Percentiles rank a stretch among this genome's conserved stretches.
Evolutionary conservation across 2,888 invertebrate species (phyloP).

Genomic region (Cheilosia pagana): DNA sequence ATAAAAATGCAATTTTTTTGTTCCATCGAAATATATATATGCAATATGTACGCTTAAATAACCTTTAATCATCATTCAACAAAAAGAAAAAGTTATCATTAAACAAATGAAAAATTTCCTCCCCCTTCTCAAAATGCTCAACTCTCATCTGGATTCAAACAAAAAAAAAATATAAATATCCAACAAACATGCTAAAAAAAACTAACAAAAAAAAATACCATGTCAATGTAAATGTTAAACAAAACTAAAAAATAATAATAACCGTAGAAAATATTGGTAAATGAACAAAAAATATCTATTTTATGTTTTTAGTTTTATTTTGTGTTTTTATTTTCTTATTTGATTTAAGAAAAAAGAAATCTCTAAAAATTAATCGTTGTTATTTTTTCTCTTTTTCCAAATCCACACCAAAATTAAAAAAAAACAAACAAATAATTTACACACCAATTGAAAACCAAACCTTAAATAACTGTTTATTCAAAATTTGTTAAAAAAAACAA

Average conservation of each 20-base stretch:
- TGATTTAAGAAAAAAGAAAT: constrained; percentile 39
- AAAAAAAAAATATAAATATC: constrained; percentile 75
- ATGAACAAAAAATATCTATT: constrained; percentile 75
- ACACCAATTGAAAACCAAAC: constrained; percentile 60
- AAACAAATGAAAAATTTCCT: constrained; percentile 65
- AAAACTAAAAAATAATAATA: constrained; percentile 51
- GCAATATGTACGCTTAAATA: constrained; percentile 44
- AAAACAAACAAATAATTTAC: constrained; percentile 46
- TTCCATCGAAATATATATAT: neutral
- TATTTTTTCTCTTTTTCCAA: constrained; percentile 72
- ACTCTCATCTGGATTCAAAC: constrained; percentile 75
- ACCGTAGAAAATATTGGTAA: constrained; percentile 82
- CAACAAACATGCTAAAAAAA: constrained; percentile 77
- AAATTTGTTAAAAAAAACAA: constrained; percentile 43
- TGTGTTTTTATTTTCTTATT: constrained; percentile 12
- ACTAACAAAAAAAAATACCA: constrained; percentile 60
- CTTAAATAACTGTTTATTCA: constrained; percentile 17
- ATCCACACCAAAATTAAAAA: constrained; percentile 40
- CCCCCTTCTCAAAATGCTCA: constrained; percentile 75
- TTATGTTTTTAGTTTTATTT: constrained; percentile 41
- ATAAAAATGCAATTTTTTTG: constrained; percentile 17
- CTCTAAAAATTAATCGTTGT: constrained; percentile 66
- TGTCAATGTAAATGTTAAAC: constrained; percentile 69
- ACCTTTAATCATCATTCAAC: constrained; percentile 65
- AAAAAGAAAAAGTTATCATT: constrained; percentile 57